phyloP scores from a whole-genome alignment of 2,888 invertebrate species.

The Chrysodeixis includens region DNA sequence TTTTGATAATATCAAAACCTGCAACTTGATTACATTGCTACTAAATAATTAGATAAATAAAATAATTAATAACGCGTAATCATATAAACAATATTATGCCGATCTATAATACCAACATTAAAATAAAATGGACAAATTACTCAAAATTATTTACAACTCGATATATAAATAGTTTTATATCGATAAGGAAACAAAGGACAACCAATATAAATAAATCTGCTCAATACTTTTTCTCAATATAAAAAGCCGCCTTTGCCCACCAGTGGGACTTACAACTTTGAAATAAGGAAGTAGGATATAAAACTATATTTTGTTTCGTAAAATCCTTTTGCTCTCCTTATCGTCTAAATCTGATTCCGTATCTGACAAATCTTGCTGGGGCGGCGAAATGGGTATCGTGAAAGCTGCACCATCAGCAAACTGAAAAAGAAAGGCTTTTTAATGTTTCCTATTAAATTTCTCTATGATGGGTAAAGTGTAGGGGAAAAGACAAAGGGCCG shows the following conservation, averaged over 20 bases:
- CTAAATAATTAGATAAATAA: not conserved
- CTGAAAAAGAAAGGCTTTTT: constrained; percentile 62
- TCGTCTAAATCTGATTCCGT: constrained; percentile 80
- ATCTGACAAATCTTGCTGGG: constrained; percentile 72
- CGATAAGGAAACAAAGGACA: no score
- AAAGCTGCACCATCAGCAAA: constrained; percentile 65
- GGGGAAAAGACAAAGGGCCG: no score
- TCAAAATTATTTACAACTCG: constrained; percentile 8
- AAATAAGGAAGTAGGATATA: not conserved
- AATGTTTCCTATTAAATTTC: no score
- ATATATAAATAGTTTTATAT: not conserved
- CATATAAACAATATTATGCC: constrained; percentile 58
- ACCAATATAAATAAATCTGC: no score
- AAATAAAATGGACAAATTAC: no score
- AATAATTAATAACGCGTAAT: constrained; percentile 62
- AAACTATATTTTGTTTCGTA: constrained; percentile 26
- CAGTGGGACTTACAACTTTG: no score
- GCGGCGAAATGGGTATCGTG: constrained; percentile 58
- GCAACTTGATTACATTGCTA: not conserved
- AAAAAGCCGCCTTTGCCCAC: no score
- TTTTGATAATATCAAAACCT: not conserved
- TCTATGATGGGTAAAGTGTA: no score
- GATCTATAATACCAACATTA: no score
- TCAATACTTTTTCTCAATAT: no score
- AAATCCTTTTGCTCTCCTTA: constrained; percentile 63